Evolutionary conservation across 2,797 vertebrate genomes (phyloP).

Genomic region (Premnoplex brunnescens): DNA sequence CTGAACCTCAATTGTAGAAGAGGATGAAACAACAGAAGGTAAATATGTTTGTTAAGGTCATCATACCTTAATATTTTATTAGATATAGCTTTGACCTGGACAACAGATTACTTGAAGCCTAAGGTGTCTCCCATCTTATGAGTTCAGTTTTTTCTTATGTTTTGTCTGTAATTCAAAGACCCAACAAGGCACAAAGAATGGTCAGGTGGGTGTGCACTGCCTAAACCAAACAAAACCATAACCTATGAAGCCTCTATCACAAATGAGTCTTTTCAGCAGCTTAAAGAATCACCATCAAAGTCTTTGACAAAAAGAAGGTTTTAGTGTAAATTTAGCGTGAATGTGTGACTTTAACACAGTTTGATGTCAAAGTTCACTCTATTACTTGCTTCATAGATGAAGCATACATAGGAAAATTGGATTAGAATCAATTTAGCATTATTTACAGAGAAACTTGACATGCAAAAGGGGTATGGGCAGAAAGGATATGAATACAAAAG

Average conservation of each 20-base stretch:
- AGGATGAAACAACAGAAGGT: background rate
- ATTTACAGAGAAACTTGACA: background rate
- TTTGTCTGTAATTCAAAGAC: background rate
- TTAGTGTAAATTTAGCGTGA: background rate
- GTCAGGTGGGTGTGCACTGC: background rate
- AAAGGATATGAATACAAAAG: background rate
- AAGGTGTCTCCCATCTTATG: background rate
- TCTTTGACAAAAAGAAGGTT: background rate
- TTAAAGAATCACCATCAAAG: background rate
- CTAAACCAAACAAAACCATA: background rate
- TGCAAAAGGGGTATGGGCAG: background rate
- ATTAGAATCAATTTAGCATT: background rate
- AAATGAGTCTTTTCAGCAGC: background rate
- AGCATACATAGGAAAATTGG: background rate
- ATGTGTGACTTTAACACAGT: background rate
- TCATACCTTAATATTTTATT: background rate
- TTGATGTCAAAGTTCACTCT: background rate
- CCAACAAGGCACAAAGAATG: background rate
- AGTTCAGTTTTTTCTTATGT: background rate
- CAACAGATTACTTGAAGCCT: background rate
- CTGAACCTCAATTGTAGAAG: background rate
- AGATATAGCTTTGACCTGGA: background rate
- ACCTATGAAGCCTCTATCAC: background rate
- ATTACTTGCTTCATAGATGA: background rate
- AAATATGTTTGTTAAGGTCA: background rate